Conservation (phyloP, 2,888 invertebrate species). For the Quadroppia sp. region DNA sequence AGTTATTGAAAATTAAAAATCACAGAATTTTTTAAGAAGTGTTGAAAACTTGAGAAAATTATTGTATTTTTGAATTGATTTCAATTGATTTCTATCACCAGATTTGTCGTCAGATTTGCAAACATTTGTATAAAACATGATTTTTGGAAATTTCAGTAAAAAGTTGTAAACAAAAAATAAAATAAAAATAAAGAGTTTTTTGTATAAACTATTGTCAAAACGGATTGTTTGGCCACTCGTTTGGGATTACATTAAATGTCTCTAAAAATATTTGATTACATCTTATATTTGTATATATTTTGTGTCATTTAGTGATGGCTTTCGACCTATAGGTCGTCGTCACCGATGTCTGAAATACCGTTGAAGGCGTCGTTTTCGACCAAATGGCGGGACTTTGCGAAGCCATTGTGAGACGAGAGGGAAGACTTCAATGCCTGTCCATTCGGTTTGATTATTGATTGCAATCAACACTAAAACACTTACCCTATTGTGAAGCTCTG, state of each 20-base stretch:
- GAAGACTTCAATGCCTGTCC: background rate
- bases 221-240: background rate
- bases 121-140: background rate
- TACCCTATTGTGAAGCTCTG: background rate
- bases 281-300: background rate
- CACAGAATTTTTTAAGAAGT: background rate
- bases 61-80: background rate
- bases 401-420: constrained; percentile 36
- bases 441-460: background rate
- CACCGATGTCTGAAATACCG: constrained; percentile 91
- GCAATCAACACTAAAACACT: too few relatives aligned
- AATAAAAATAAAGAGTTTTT: background rate
- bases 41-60: background rate
- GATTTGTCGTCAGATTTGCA: background rate
- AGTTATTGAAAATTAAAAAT: background rate
- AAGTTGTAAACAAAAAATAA: background rate
- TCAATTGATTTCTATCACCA: constrained; percentile 14
- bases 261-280: constrained; percentile 11
- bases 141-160: background rate
- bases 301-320: background rate
- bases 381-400: constrained; percentile 52
- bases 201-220: too few relatives aligned
- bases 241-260: background rate
- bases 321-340: constrained; percentile 66
- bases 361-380: constrained; percentile 85